A percentile compares a stretch with the other conserved stretches of the same genome.
These are phyloP conservation scores for Melanostoma mellinum DNA, from an alignment of 2,888 invertebrate genomes.

Conservation along the genomic window DNA sequence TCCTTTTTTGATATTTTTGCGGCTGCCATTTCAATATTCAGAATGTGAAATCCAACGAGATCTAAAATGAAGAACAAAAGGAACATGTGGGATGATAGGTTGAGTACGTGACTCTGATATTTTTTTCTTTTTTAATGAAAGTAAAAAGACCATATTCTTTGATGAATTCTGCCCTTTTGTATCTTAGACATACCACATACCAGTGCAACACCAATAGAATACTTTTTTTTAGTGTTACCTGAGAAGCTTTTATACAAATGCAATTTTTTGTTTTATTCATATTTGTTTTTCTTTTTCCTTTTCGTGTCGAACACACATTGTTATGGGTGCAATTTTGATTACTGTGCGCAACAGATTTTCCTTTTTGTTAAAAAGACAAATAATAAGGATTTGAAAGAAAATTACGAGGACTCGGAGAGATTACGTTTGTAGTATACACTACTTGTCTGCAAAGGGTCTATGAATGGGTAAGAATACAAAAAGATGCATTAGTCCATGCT, in stretches of 20 bases:
- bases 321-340: too few relatives aligned
- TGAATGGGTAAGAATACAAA: too few relatives aligned
- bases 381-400: too few relatives aligned
- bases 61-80: slow-evolving; percentile 55
- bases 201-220: slow-evolving; percentile 54
- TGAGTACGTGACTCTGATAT: slow-evolving; percentile 21
- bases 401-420: too few relatives aligned
- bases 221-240: slow-evolving; percentile 37
- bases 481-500: too few relatives aligned
- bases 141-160: slow-evolving; percentile 36
- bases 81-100: slow-evolving; percentile 55
- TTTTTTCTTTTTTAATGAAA: not conserved
- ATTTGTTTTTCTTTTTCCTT: not conserved
- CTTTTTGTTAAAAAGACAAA: too few relatives aligned
- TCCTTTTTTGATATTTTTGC: slow-evolving; percentile 27
- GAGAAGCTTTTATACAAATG: too few relatives aligned
- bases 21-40: slow-evolving; percentile 66
- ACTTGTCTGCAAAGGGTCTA: too few relatives aligned
- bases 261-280: slow-evolving; percentile 1
- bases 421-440: too few relatives aligned
- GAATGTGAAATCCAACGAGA: slow-evolving; percentile 53
- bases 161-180: slow-evolving; percentile 66
- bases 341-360: too few relatives aligned
- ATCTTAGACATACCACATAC: not conserved
- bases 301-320: slow-evolving; percentile 6